Evolutionary conservation across 2,113 vertebrate species (phyloP), one percentile per base, ranked within the genome.

Genomic region (Genyomyrus donnyi): DNA sequence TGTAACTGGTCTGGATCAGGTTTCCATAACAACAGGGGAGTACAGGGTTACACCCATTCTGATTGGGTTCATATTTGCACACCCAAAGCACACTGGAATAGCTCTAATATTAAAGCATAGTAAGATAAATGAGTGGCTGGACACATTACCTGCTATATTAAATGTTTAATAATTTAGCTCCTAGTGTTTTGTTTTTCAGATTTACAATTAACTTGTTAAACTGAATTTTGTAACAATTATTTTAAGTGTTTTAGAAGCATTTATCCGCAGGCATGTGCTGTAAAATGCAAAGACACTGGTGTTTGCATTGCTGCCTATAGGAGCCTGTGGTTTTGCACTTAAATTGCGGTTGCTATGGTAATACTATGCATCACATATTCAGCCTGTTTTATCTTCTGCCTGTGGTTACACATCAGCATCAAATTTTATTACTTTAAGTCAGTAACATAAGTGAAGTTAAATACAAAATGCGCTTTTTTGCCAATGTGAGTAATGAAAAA

Each of bases 11-110:
- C 84, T 86, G 84, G 48, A n/a, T 50, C 84, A 86, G 84, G 84
- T 86, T 86, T 86, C 84, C 84, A 86, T 86, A 50, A 49, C 84
- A 86, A 86, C 84, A 86, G 84, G 84, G 48, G 21, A 48, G 46
- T 49, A 86, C 45, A 86, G 27, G n/a, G 84, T 86, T 86, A 86
- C 84, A 50, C 84, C 48, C 84, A 86, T 48, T 48, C 46, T 86
- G 84, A 86, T 50, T n/a, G 45, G 45, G 48, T 86, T 86, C 45
- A 6, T 27, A 49, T n/a, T 24, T n/a, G 46, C 24, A 49, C 48
- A 86, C 45, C 48, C 45, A 86, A 86, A 50, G 49, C 45, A n/a
- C 45, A 86, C 24, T n/a, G 11, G 45, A 80, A 80, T 13, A 86
- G 24, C 49, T 49, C 21, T 49, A 50, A 80, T 80, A 80, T 80